Evolutionary conservation across 2,888 invertebrate species (phyloP), one percentile per base, ranked within the genome.

Genomic region (Sturmia bella): DNA sequence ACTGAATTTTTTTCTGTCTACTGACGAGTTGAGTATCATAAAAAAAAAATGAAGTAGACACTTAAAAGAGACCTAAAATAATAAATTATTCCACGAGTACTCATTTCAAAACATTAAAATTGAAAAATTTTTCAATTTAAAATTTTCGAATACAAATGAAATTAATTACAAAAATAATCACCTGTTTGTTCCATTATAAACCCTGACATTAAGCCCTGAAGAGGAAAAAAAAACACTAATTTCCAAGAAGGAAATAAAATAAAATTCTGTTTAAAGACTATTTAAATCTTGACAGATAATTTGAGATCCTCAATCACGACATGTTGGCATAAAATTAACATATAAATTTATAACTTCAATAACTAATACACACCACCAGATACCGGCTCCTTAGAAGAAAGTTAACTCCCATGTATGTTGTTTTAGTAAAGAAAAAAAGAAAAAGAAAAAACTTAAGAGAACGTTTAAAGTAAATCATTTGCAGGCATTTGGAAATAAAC

Each of bases 291-390:
- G 63, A 48, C 56, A 76, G 45, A 63, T 69, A 63, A 69, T 69
- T 56, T 70, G 3, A 56, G 70, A 70, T 77, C 43, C 69, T 77
- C 70, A 70, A 72, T 64, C 64, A 72, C 39, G 41, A 24, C 54
- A 76, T 72, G 41, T 77, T 74, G 64, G 66, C 69, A 79, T 72
- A 72, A 80, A 80, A 84, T 85, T 84, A 70, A 79, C 83, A 83
- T 84, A 83, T 77, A 83, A 83, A 83, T 85, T 84, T 83, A 85
- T 79, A 66, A 80, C 76, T 56, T 79, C 73, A 84, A 81, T 85
- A 84, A 70, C 32, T 64, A 57, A 83, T 77, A 75, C 74, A 32
- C 32, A 32, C 32, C 32, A 32, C 5, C 32, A 27, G 27, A n/a
- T 6, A 32, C 9, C 61, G n/a, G 69, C 17, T 32, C 19, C 61